Conservation (phyloP, 1,140 invertebrate species). For the Hypsibius dujardini region DNA sequence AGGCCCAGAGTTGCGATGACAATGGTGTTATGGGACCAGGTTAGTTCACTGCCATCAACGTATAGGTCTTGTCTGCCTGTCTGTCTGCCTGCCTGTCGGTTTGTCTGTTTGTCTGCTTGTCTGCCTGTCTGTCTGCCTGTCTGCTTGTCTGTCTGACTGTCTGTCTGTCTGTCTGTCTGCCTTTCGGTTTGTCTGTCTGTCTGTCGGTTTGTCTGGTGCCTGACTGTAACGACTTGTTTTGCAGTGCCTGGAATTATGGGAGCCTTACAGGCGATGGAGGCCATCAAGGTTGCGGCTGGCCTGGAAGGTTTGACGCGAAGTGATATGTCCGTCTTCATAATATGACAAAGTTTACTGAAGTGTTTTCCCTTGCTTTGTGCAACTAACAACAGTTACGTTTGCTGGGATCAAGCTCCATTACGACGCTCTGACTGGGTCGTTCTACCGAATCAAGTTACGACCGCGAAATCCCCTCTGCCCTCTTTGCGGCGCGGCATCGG, state of each 20-base stretch:
- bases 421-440: constrained; percentile 56
- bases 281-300: constrained; percentile 63
- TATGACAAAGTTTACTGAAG: constrained; percentile 31
- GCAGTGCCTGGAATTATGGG: constrained; percentile 69
- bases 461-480: constrained; percentile 47
- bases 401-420: constrained; percentile 56
- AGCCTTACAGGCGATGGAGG: constrained; percentile 76
- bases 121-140: too few relatives aligned
- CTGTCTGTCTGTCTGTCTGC: too few relatives aligned
- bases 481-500: constrained; percentile 56
- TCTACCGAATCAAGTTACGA: constrained; percentile 60
- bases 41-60: constrained; percentile 25
- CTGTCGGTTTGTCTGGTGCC: too few relatives aligned
- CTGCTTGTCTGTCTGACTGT: too few relatives aligned
- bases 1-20: constrained; percentile 86
- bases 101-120: too few relatives aligned
- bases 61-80: too few relatives aligned
- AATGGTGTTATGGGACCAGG: constrained; percentile 78
- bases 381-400: constrained; percentile 25
- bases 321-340: too few relatives aligned
- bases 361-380: constrained; percentile 6
- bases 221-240: too few relatives aligned
- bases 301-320: constrained; percentile 38
- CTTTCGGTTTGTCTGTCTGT: too few relatives aligned
- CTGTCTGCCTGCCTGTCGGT: too few relatives aligned